phyloP scores from a whole-genome alignment of 2,888 invertebrate genomes.

The Trachelus troglodyta region DNA sequence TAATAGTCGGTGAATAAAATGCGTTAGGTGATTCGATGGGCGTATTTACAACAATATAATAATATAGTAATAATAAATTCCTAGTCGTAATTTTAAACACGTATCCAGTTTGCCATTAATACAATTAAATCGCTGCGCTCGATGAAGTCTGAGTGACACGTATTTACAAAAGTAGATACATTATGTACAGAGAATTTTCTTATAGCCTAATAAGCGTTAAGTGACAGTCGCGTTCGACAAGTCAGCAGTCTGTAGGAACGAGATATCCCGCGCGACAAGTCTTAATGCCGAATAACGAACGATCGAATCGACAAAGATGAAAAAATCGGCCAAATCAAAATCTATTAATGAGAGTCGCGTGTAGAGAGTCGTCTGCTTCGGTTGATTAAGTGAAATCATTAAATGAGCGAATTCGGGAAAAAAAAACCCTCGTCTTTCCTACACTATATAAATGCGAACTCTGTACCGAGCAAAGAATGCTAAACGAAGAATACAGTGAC shows the following conservation, averaged over 20 bases:
- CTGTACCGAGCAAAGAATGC: neutral
- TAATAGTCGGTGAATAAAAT: conserved; percentile 46
- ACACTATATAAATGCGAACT: neutral
- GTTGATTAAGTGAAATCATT: neutral
- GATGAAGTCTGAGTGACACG: conserved; percentile 33
- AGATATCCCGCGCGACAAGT: conserved; percentile 40
- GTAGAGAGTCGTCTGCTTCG: neutral
- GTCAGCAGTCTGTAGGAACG: conserved; percentile 56
- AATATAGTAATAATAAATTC: conserved; percentile 39
- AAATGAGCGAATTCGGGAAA: neutral
- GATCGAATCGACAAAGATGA: conserved; percentile 10
- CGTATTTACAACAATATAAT: conserved; percentile 49
- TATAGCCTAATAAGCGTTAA: conserved; percentile 64
- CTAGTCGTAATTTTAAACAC: conserved; percentile 33
- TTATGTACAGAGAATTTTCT: conserved; percentile 61
- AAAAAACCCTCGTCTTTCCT: neutral
- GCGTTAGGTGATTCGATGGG: conserved; percentile 43
- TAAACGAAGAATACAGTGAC: neutral
- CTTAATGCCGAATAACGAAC: conserved; percentile 19
- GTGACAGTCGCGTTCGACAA: conserved; percentile 51
- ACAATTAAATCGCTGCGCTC: conserved; percentile 31
- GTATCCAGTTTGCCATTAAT: conserved; percentile 21
- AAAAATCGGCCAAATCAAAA: neutral
- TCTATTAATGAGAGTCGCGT: conserved; percentile 11
- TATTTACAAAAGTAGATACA: conserved; percentile 61